Percentiles rank a stretch among this genome's conserved stretches.
Conservation (phyloP, 2,888 invertebrate genomes). For the Melieria crassipennis region DNA sequence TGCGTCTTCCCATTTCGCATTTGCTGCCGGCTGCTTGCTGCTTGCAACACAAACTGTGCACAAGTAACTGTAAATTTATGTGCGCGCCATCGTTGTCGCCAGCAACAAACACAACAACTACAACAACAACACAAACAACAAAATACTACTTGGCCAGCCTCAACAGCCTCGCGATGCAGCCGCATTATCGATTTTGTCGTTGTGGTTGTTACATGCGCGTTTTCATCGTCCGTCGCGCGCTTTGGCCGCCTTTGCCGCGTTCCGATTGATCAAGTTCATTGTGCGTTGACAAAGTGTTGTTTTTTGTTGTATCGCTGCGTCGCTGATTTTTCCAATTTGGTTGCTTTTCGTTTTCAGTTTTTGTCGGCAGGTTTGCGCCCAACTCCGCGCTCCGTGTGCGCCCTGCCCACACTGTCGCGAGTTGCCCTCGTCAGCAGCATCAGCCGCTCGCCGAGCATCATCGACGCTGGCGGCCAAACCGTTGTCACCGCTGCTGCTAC, state of each 20-base stretch:
- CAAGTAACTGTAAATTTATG: conserved; percentile 35
- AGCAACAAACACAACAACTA: background rate
- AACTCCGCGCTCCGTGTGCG: background rate
- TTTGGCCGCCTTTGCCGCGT: conserved; percentile 17
- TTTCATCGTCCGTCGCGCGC: background rate
- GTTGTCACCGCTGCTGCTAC: background rate
- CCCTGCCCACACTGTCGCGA: too few relatives aligned
- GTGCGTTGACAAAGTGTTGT: conserved; percentile 45
- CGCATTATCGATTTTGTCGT: conserved; percentile 27
- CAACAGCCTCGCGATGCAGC: conserved; percentile 30
- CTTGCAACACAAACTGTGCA: too few relatives aligned
- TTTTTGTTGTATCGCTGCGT: background rate
- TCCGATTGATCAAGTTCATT: conserved; percentile 47
- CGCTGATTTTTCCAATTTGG: background rate
- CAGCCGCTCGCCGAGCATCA: background rate
- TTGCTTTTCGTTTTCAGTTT: background rate
- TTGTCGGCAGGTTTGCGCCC: background rate
- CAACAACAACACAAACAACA: background rate
- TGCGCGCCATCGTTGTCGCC: conserved; percentile 19
- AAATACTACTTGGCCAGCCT: conserved; percentile 17
- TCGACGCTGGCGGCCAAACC: background rate
- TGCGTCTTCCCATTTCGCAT: background rate
- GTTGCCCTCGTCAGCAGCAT: background rate
- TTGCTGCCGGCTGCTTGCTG: conserved; percentile 28
- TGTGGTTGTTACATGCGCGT: conserved; percentile 4